These are phyloP conservation scores for Ophioninae sp. DNA, from an alignment of 2,888 invertebrate species.

Conservation along the genomic window DNA sequence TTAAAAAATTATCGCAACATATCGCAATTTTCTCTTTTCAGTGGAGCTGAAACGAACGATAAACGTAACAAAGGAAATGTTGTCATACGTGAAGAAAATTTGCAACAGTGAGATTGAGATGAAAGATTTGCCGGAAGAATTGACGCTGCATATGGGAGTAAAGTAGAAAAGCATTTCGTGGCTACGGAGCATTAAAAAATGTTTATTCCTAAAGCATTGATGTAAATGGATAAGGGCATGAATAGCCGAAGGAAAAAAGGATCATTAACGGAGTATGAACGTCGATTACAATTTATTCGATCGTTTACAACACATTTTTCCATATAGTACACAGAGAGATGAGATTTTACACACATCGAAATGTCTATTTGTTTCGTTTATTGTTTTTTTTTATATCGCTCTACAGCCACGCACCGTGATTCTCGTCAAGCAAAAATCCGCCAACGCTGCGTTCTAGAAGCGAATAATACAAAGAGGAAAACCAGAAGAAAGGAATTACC, in stretches of 20 bases:
- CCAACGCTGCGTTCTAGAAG: constrained; percentile 7
- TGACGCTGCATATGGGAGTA: constrained; percentile 28
- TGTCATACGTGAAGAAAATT: constrained; percentile 64
- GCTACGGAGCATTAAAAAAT: not conserved
- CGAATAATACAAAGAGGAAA: not conserved
- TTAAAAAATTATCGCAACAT: too few relatives aligned
- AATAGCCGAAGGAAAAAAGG: constrained; percentile 10
- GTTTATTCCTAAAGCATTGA: not conserved
- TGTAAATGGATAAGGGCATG: not conserved
- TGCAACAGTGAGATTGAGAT: constrained; percentile 61
- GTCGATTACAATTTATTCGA: constrained; percentile 70
- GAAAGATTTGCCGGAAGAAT: constrained; percentile 57
- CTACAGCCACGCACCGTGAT: constrained; percentile 23
- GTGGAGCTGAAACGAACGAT: constrained; percentile 64
- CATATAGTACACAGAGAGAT: constrained; percentile 70
- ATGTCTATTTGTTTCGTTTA: constrained; percentile 41
- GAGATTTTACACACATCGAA: constrained; percentile 65
- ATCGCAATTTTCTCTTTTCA: constrained; percentile 27
- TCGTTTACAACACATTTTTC: constrained; percentile 69
- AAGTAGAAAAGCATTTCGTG: not conserved
- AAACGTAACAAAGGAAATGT: constrained; percentile 61
- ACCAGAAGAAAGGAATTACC: not conserved
- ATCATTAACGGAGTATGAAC: constrained; percentile 29
- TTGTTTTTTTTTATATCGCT: constrained; percentile 23
- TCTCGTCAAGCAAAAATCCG: constrained; percentile 44